phyloP scores from a whole-genome alignment of 1,140 invertebrate species.

The Drosophila neocordata region DNA sequence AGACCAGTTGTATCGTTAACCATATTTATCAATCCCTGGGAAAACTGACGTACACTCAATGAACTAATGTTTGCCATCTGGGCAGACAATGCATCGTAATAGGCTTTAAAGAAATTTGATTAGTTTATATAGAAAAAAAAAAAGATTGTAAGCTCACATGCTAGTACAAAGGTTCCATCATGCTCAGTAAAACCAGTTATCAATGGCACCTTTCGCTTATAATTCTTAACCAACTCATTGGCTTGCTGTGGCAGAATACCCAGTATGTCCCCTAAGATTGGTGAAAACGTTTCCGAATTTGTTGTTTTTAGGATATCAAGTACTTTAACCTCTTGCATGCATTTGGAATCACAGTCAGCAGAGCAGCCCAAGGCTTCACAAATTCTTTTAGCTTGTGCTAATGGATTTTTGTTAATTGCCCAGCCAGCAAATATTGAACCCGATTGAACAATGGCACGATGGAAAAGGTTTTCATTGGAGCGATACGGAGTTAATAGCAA shows the following conservation, averaged over 20 bases:
- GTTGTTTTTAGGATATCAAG: constrained; percentile 54
- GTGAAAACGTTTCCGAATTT: constrained; percentile 54
- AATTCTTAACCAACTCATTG: constrained; percentile 38
- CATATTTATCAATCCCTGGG: constrained; percentile 43
- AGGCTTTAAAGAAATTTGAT: constrained; percentile 30
- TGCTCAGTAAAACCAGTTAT: constrained; percentile 78
- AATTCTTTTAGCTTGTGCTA: constrained; percentile 51
- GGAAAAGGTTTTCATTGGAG: constrained; percentile 49
- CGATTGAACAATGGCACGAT: constrained; percentile 75
- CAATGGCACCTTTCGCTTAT: constrained; percentile 51
- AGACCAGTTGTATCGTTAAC: constrained; percentile 52
- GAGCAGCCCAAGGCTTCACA: constrained; percentile 53
- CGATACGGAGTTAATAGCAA: constrained; percentile 70
- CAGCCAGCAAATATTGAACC: constrained; percentile 73
- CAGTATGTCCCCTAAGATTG: constrained; percentile 57
- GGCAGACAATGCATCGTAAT: constrained; percentile 52
- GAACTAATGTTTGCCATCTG: constrained; percentile 44
- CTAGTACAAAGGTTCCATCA: constrained; percentile 74
- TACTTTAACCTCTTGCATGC: constrained; percentile 50
- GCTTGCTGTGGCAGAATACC: constrained; percentile 66
- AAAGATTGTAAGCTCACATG: constrained; percentile 50
- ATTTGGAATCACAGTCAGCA: constrained; percentile 27
- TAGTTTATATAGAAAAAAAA: too few relatives aligned
- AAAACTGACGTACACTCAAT: constrained; percentile 60
- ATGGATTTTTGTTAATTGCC: constrained; percentile 58